Percentiles rank a stretch among this genome's conserved stretches.
Evolutionary conservation across 2,113 vertebrate species (phyloP).

Genomic region (Columba janthina): DNA sequence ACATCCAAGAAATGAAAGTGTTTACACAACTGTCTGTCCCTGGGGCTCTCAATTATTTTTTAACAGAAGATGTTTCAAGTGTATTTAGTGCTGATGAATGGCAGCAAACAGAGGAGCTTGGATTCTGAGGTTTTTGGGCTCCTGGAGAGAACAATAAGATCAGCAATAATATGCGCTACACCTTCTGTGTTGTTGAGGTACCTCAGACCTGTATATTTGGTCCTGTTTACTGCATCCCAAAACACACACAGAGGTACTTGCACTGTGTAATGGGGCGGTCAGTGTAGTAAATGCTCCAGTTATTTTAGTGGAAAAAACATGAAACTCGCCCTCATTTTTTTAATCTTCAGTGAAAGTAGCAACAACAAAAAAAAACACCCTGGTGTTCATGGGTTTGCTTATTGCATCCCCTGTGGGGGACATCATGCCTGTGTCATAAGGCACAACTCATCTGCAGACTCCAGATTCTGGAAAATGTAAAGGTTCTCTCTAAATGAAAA

Average conservation of each 20-base stretch:
- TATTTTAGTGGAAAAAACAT: background rate
- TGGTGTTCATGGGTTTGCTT: background rate
- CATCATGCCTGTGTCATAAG: background rate
- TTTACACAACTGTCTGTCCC: constrained; percentile 24
- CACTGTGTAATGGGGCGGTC: background rate
- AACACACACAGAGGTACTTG: background rate
- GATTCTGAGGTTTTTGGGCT: background rate
- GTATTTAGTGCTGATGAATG: background rate
- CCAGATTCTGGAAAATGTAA: background rate
- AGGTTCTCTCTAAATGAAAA: background rate
- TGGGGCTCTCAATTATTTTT: constrained; percentile 30
- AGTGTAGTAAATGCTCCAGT: background rate
- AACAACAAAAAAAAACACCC: background rate
- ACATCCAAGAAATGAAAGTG: background rate
- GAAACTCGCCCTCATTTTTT: background rate
- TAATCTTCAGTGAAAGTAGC: background rate
- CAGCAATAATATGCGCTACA: background rate
- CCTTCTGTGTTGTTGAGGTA: background rate
- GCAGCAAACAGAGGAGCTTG: background rate
- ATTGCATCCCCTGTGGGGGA: background rate
- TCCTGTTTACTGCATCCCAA: background rate
- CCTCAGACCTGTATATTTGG: background rate
- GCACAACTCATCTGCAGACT: background rate
- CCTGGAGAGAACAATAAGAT: background rate
- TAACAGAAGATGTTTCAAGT: background rate